Percentiles rank a stretch among this genome's conserved stretches.
These are phyloP conservation scores for Tor tambroides DNA, from an alignment of 2,113 vertebrate genomes.

Conservation along the genomic window DNA sequence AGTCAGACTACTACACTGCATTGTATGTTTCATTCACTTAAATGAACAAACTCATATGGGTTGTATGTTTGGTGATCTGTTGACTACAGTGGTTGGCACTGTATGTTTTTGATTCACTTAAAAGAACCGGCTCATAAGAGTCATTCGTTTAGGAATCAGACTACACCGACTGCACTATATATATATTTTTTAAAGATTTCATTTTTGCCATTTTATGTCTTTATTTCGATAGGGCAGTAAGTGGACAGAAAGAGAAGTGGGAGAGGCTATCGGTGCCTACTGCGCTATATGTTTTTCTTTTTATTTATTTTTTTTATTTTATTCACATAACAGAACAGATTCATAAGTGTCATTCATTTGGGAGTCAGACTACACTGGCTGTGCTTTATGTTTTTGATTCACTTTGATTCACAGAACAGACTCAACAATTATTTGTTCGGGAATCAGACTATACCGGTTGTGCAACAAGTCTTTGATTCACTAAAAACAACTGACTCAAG, in stretches of 20 bases:
- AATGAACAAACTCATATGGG: not conserved
- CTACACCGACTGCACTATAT: not conserved
- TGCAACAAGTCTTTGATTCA: too few species aligned
- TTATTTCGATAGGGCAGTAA: too few species aligned
- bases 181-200: too few species aligned
- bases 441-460: not conserved
- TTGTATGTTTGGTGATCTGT: not conserved
- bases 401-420: not conserved
- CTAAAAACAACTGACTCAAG: too few species aligned
- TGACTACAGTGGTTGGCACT: not conserved
- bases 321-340: not conserved
- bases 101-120: too few species aligned
- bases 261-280: too few species aligned
- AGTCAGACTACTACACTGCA: not conserved
- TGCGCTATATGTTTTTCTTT: not conserved
- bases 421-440: not conserved
- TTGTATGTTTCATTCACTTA: not conserved
- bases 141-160: not conserved
- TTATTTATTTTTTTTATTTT: too few species aligned
- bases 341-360: not conserved
- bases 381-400: not conserved
- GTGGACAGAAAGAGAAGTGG: too few species aligned
- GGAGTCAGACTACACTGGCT: not conserved
- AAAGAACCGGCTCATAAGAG: too few species aligned
- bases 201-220: too few species aligned